phyloP scores from a whole-genome alignment of 2,797 vertebrate species.

The Pterois miles region DNA sequence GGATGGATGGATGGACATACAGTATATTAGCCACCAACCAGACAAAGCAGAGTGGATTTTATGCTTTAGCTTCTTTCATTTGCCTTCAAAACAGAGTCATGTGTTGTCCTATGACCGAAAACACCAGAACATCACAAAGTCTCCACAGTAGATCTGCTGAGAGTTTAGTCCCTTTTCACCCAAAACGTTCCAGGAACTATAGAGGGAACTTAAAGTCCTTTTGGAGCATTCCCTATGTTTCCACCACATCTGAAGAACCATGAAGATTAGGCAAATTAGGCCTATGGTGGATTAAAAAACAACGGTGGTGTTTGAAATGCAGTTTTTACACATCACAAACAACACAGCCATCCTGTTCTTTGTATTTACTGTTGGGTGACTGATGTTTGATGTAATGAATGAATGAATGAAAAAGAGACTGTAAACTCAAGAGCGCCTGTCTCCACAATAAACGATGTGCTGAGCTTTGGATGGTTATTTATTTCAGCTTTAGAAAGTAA shows the following conservation, averaged over 20 bases:
- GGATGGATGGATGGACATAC: no score
- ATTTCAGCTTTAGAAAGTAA: no score
- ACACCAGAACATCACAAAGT: no score
- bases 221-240: not conserved
- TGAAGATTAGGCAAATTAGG: not conserved
- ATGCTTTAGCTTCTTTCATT: not conserved
- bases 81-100: no score
- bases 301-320: not conserved
- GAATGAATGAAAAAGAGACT: not conserved
- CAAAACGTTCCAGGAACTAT: no score
- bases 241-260: not conserved
- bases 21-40: no score
- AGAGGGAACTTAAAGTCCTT: no score
- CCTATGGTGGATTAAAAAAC: not conserved
- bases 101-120: no score
- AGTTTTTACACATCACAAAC: not conserved
- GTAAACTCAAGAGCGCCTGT: not conserved
- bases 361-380: not conserved
- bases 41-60: not conserved
- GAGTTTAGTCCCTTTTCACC: no score
- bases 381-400: not conserved
- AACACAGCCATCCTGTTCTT: not conserved
- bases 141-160: no score
- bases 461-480: not conserved
- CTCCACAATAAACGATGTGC: not conserved